These are phyloP conservation scores for Lagorchestes hirsutus DNA, from an alignment of 2,797 vertebrate genomes.

Conservation along the genomic window DNA sequence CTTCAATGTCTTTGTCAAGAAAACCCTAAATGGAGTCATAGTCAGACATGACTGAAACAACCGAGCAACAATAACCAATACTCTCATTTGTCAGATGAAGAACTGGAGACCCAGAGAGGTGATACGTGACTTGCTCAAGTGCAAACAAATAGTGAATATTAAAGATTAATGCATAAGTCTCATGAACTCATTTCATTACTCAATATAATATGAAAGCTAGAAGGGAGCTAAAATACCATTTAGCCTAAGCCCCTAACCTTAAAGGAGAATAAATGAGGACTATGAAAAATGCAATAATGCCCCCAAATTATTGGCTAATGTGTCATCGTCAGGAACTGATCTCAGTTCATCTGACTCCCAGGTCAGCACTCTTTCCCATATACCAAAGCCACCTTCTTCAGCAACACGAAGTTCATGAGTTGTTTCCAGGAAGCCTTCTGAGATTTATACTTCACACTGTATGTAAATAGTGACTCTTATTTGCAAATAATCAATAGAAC, in stretches of 20 bases:
- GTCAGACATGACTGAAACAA: too few species aligned
- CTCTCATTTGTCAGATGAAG: neutral
- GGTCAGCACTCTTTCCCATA: neutral
- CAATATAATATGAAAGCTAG: neutral
- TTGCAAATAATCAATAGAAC: constrained; percentile 73
- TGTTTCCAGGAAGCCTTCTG: neutral
- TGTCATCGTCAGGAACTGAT: neutral
- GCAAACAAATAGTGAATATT: neutral
- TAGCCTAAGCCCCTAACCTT: neutral
- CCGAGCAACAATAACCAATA: too few species aligned
- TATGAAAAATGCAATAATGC: neutral
- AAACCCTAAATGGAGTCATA: too few species aligned
- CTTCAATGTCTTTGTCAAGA: too few species aligned
- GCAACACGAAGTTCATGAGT: constrained; percentile 63
- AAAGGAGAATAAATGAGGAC: neutral
- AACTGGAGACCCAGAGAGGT: neutral
- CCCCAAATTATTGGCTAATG: neutral
- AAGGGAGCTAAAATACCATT: neutral
- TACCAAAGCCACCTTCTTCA: constrained; percentile 8
- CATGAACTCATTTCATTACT: neutral
- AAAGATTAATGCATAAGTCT: neutral
- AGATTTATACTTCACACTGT: neutral
- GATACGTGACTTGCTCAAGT: neutral
- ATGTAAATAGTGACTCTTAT: neutral
- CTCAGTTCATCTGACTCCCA: neutral